Percentiles rank a stretch among this genome's conserved stretches.
These are phyloP conservation scores for Caenorhabditis latens DNA, from an alignment of 1,140 invertebrate species.

Conservation along the genomic window DNA sequence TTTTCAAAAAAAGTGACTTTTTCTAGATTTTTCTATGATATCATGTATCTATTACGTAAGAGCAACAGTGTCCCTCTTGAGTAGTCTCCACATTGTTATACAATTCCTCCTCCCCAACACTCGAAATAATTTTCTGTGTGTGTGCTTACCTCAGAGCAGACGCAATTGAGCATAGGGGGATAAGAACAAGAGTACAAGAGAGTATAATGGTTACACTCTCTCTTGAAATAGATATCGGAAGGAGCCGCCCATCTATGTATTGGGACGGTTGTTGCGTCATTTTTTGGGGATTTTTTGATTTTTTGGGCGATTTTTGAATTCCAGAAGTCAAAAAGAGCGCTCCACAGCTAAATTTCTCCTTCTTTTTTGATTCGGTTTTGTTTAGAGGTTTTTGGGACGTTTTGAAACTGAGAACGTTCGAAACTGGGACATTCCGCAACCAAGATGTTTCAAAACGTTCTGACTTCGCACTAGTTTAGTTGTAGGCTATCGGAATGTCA, in stretches of 20 bases:
- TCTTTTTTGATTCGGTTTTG: no score
- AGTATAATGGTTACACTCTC: no score
- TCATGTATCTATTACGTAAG: conserved; percentile 47
- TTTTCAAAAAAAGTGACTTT: background rate
- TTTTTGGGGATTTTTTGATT: background rate
- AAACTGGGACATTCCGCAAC: no score
- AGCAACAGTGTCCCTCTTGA: background rate
- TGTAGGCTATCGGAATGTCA: no score
- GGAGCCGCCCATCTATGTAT: no score
- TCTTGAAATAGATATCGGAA: no score
- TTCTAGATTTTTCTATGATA: conserved; percentile 5
- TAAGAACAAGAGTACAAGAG: background rate
- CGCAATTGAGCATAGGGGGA: background rate
- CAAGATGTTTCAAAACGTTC: no score
- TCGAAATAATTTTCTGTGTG: background rate
- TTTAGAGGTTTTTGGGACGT: no score
- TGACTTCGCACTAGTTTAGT: no score
- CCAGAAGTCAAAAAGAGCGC: no score
- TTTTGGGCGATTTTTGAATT: background rate
- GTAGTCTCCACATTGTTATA: background rate
- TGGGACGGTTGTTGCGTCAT: background rate
- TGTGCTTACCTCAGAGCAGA: background rate
- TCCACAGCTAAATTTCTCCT: no score
- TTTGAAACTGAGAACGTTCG: no score
- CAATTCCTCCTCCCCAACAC: background rate